Conservation (phyloP, 1,140 invertebrate species). For the Drosophila bipectinata region DNA sequence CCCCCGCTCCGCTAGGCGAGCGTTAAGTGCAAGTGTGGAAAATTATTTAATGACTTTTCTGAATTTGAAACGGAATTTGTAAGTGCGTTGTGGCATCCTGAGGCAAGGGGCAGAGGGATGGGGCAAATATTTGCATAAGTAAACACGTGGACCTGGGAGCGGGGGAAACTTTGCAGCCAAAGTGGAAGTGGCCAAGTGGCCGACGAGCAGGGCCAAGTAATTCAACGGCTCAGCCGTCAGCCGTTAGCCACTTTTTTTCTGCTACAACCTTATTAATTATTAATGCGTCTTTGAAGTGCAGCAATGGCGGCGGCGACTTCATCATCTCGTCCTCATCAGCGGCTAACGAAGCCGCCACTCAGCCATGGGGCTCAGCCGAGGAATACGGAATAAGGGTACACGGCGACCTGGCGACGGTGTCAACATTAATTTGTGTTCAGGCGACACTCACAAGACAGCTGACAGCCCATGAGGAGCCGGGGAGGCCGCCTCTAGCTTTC, state of each 20-base stretch:
- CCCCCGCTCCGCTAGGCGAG: constrained; percentile 23
- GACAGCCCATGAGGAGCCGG: constrained; percentile 42
- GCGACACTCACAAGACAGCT: constrained; percentile 73
- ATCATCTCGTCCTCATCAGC: constrained; percentile 32
- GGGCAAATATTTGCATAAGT: constrained; percentile 76
- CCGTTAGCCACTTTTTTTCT: constrained; percentile 30
- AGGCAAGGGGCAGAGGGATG: constrained; percentile 27
- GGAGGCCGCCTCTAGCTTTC: not conserved
- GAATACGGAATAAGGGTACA: constrained; percentile 8
- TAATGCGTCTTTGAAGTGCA: constrained; percentile 74
- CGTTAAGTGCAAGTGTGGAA: constrained; percentile 80
- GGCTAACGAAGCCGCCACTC: constrained; percentile 73
- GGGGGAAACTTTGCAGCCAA: constrained; percentile 51
- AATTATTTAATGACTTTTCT: constrained; percentile 83
- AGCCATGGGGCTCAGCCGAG: constrained; percentile 14
- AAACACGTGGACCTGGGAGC: constrained; percentile 36
- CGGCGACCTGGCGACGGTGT: constrained; percentile 40
- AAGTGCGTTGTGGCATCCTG: constrained; percentile 63
- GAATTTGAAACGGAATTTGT: constrained; percentile 82
- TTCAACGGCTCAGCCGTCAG: constrained; percentile 17
- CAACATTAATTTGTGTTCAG: constrained; percentile 77
- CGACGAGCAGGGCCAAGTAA: constrained; percentile 53
- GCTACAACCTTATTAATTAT: constrained; percentile 75
- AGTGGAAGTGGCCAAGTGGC: constrained; percentile 53
- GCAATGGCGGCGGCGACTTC: constrained; percentile 26